Base-by-base conservation (phyloP, 2,113 vertebrate genomes). In the Paralichthys olivaceus region DNA sequence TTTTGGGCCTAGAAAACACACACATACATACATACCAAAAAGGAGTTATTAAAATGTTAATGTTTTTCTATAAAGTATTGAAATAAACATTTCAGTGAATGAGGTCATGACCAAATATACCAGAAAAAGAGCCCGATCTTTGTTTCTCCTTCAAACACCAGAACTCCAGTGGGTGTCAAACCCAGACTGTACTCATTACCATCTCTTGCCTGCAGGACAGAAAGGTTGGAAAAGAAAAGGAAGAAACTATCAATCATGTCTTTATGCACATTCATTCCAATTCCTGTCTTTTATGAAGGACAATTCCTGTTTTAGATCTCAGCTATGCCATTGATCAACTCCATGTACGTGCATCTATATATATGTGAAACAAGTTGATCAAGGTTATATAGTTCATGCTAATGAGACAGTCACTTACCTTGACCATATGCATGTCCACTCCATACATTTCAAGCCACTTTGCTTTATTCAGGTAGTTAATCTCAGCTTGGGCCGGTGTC, bases 381-480 rank as follows among this genome's bases (percentile, higher is more conserved):
- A 22, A 34, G 32, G 14, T 2, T 4, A 19, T 1, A 40, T 2
- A 37, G 67, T 25, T 4, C 2, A 55, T 32, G 66, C 14, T 12
- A 11, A 9, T 45, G 11, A 43, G 25, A 56, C 34, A 28, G 19
- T 47, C 49, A 57, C 87, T 90, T 93, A 97, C 98, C 96, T 99
- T 97, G 65, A 99, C 98, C 91, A 96, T 96, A 81, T 99, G 98
- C 98, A 99, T 99, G 94, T 99, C 98, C 83, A 99, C 98, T 0
- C 98, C 98, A 83, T 99, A 99, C 98, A 99, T 99, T 94, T 99
- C 98, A 77, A 99, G 90, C 98, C 98, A 99, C 91, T 99, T 99
- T 79, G 98, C 98, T 94, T 99, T 99, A 87, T 99, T 99, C 87
- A 99, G 92, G 89, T 97, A 99, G 93, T 99, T 99, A 20, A 96